phyloP scores from a whole-genome alignment of 2,113 vertebrate genomes.

The Phocoena sinus region DNA sequence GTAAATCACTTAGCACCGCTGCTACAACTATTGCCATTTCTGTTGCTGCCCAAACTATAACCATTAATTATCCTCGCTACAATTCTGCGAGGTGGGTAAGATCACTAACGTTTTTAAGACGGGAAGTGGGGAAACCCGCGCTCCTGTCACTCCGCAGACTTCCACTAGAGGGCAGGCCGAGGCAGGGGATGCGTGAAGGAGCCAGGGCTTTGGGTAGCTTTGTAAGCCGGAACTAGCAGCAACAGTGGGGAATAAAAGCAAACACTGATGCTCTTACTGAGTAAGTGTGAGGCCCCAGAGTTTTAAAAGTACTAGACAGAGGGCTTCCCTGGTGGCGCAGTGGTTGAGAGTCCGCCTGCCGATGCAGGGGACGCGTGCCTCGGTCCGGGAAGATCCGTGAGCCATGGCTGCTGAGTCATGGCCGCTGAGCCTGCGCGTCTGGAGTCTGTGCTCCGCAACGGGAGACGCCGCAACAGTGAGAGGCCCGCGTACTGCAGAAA shows the following conservation, averaged over 20 bases:
- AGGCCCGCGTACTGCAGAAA: too few relatives aligned
- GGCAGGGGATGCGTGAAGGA: not conserved
- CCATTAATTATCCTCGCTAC: not conserved
- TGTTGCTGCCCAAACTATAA: not conserved
- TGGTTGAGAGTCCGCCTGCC: too few relatives aligned
- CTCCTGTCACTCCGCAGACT: not conserved
- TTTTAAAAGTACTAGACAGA: not conserved
- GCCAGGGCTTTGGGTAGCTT: rapidly evolving
- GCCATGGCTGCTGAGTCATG: too few relatives aligned
- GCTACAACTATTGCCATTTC: not conserved
- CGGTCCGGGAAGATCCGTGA: too few relatives aligned
- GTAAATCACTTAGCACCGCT: not conserved
- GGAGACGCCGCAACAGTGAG: too few relatives aligned
- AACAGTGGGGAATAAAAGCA: rapidly evolving
- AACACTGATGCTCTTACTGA: not conserved
- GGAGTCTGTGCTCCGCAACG: too few relatives aligned
- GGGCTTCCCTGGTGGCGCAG: too few relatives aligned
- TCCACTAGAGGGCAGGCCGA: slow-evolving; percentile 23
- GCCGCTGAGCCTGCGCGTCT: too few relatives aligned
- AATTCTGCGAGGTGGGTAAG: not conserved
- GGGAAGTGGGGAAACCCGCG: rapidly evolving
- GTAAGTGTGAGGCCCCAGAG: not conserved
- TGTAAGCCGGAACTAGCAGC: rapidly evolving
- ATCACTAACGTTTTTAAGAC: too few relatives aligned
- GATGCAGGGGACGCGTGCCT: too few relatives aligned